Evolutionary conservation across 2,113 vertebrate species (phyloP).

Genomic region (Paraplagusia blochii): DNA sequence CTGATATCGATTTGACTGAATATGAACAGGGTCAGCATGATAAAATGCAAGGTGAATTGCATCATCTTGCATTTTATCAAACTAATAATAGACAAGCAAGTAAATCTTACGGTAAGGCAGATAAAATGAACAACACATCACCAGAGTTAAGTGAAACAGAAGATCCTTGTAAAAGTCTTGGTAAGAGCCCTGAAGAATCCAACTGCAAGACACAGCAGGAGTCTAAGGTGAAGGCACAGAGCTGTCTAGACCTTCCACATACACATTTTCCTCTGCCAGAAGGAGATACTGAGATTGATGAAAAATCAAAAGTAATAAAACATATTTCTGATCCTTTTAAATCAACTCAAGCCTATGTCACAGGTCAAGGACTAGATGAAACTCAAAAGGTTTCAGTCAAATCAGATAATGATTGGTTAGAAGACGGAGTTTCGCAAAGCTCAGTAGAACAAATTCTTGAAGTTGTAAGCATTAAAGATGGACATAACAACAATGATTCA

Average conservation of each 20-base stretch:
- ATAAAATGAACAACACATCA: background rate
- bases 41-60: constrained; percentile 1
- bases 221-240: background rate
- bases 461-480: constrained; percentile 14
- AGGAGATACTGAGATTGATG: background rate
- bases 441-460: background rate
- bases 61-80: too few relatives aligned
- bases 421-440: too few relatives aligned
- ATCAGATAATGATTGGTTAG: background rate
- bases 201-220: constrained; percentile 2
- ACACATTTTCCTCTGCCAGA: constrained; percentile 2
- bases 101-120: background rate
- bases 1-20: constrained; percentile 17
- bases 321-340: constrained; percentile 14
- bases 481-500: background rate
- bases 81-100: too few relatives aligned
- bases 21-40: constrained; percentile 5
- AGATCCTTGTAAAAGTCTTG: background rate
- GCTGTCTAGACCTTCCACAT: constrained; percentile 17
- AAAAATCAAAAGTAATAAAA: constrained; percentile 1
- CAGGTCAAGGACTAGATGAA: constrained; percentile 12
- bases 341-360: constrained; percentile 12
- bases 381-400: background rate
- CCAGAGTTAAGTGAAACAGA: constrained; percentile 10
- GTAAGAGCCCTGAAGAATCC: constrained; percentile 3